phyloP scores from a whole-genome alignment of 2,797 vertebrate species.

The Anguilla marmorata region DNA sequence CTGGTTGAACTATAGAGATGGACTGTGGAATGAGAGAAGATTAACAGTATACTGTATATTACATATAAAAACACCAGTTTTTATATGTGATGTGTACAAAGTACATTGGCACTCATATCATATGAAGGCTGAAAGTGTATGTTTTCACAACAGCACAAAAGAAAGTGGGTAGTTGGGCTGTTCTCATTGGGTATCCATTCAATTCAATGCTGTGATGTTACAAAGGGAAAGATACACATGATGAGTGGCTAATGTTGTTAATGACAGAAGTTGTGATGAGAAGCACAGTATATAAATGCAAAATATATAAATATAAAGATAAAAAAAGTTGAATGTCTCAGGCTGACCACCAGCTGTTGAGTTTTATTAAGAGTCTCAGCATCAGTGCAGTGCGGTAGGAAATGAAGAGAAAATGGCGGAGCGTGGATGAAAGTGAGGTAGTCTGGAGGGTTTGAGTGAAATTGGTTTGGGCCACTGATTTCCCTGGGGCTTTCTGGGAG shows the following conservation, averaged over 20 bases:
- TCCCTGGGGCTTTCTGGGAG: neutral
- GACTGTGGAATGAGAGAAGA: neutral
- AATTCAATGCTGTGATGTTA: neutral
- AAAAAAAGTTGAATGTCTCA: neutral
- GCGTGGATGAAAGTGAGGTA: neutral
- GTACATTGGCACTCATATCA: no score
- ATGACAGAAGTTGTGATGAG: neutral
- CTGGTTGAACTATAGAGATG: neutral
- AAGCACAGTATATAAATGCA: neutral
- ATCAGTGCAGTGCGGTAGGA: neutral
- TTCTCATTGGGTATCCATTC: neutral
- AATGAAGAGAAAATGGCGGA: neutral
- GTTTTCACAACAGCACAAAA: neutral
- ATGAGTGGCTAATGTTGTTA: neutral
- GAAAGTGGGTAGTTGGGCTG: neutral
- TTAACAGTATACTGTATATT: no score
- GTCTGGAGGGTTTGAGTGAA: neutral
- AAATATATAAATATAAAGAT: no score
- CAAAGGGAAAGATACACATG: neutral
- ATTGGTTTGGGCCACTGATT: constrained; percentile 3
- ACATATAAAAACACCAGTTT: no score
- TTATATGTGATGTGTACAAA: no score
- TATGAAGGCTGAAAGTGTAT: neutral
- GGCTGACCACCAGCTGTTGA: neutral
- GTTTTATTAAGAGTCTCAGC: neutral